These are phyloP conservation scores for Epinephelus lanceolatus DNA, from an alignment of 2,113 vertebrate genomes.

Conservation along the genomic window DNA sequence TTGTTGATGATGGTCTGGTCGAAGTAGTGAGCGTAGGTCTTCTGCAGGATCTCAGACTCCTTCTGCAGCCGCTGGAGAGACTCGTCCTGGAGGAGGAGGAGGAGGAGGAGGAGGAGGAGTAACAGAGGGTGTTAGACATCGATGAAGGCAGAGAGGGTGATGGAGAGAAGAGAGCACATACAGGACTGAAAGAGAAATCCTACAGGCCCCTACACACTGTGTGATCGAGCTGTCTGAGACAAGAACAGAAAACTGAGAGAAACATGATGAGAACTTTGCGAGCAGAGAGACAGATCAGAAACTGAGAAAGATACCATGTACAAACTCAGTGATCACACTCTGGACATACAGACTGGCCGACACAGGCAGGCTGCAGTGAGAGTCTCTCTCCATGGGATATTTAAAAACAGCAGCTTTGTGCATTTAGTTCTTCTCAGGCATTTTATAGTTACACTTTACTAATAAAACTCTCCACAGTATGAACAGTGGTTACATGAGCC, in stretches of 20 bases:
- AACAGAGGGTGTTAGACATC: background rate
- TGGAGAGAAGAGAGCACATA: background rate
- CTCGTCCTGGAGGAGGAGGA: slow-evolving; percentile 88
- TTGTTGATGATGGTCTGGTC: slow-evolving; percentile 99
- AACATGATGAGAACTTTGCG: background rate
- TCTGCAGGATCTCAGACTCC: slow-evolving; percentile 98
- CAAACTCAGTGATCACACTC: too few species aligned
- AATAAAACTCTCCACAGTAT: too few species aligned
- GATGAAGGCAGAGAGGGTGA: background rate
- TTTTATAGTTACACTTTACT: too few species aligned
- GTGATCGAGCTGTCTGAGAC: background rate
- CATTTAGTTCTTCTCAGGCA: too few species aligned
- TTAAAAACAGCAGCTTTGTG: too few species aligned
- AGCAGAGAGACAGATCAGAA: too few species aligned
- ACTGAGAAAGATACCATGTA: too few species aligned
- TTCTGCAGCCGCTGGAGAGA: slow-evolving; percentile 98
- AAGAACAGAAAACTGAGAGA: background rate
- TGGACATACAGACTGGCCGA: too few species aligned
- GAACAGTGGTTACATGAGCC: too few species aligned
- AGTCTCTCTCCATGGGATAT: too few species aligned
- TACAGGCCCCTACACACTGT: background rate
- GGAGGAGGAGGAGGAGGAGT: background rate
- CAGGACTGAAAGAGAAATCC: background rate
- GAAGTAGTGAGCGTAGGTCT: slow-evolving; percentile 98
- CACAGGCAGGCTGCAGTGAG: too few species aligned